Evolutionary conservation across 35 echinoderm and acorn worm species (phyloP).

Genomic region (Lytechinus pictus): DNA sequence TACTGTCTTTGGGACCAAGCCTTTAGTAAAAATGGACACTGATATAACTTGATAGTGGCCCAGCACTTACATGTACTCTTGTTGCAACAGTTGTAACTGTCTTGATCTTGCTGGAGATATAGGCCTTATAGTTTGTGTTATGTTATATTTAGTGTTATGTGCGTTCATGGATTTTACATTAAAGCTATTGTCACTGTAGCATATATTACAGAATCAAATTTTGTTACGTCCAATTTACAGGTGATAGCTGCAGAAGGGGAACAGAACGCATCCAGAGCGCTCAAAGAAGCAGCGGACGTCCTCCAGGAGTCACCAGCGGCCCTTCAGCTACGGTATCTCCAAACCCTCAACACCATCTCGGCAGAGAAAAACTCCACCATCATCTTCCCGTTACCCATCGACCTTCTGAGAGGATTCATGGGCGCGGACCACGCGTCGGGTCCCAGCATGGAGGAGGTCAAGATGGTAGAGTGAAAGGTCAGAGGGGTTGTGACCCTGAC

Average conservation of each 20-base stretch:
- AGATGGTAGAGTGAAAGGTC: slow-evolving; percentile 42
- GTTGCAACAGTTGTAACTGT: too few relatives aligned
- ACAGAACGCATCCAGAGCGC: slow-evolving; percentile 88
- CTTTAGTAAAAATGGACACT: too few relatives aligned
- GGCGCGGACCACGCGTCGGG: background rate
- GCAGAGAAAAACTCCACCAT: slow-evolving; percentile 99
- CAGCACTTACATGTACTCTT: too few relatives aligned
- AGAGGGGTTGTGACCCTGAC: background rate
- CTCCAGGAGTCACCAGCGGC: slow-evolving; percentile 81
- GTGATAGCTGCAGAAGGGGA: slow-evolving; percentile 96
- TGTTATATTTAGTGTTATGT: too few relatives aligned
- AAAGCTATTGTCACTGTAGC: too few relatives aligned
- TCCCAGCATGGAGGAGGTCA: background rate
- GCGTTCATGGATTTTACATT: too few relatives aligned
- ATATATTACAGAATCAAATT: too few relatives aligned
- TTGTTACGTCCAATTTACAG: slow-evolving; percentile 18
- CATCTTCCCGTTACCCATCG: slow-evolving; percentile 96
- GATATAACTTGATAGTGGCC: too few relatives aligned
- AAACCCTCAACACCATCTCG: slow-evolving; percentile 95
- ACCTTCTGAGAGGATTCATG: slow-evolving; percentile 72
- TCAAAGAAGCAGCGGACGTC: slow-evolving; percentile 92
- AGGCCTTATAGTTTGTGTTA: too few relatives aligned
- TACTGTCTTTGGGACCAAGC: too few relatives aligned
- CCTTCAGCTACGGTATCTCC: slow-evolving; percentile 94
- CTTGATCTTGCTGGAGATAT: too few relatives aligned